These are phyloP conservation scores for Ursus arctos DNA, from an alignment of 2,113 vertebrate genomes.

Conservation along the genomic window DNA sequence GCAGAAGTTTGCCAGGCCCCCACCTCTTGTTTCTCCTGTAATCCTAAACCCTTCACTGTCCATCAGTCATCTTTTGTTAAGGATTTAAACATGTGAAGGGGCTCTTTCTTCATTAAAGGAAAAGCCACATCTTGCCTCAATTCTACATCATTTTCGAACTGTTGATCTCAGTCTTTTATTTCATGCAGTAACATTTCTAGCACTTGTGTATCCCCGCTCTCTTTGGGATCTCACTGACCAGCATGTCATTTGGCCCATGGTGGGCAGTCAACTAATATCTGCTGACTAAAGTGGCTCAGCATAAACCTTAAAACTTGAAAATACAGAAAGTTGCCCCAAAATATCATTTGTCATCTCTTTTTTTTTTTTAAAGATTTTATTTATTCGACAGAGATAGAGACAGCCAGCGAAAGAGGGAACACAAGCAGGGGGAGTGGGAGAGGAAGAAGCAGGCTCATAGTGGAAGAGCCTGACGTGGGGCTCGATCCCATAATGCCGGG, in stretches of 20 bases:
- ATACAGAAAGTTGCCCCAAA: neutral
- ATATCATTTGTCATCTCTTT: neutral
- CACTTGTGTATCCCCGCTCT: neutral
- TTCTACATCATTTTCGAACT: slow-evolving; percentile 12
- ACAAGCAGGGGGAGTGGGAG: no score
- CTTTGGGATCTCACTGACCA: neutral
- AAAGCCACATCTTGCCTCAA: neutral
- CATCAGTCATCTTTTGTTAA: neutral
- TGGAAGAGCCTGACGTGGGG: no score
- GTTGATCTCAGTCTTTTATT: slow-evolving; percentile 10
- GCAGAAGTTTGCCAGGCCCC: neutral
- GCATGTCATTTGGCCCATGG: neutral
- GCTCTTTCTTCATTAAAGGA: slow-evolving; percentile 2
- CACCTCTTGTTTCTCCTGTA: neutral
- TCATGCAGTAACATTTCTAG: slow-evolving; percentile 1
- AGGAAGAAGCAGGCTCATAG: no score
- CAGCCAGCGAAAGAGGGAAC: no score
- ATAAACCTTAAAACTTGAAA: neutral
- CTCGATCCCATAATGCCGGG: no score
- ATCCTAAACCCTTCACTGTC: neutral
- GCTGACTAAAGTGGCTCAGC: neutral
- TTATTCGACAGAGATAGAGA: no score
- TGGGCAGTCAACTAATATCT: neutral
- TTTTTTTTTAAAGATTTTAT: no score
- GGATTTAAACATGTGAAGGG: neutral